Conservation (phyloP, 1,140 invertebrate genomes). For the Pteromalus puparum region DNA sequence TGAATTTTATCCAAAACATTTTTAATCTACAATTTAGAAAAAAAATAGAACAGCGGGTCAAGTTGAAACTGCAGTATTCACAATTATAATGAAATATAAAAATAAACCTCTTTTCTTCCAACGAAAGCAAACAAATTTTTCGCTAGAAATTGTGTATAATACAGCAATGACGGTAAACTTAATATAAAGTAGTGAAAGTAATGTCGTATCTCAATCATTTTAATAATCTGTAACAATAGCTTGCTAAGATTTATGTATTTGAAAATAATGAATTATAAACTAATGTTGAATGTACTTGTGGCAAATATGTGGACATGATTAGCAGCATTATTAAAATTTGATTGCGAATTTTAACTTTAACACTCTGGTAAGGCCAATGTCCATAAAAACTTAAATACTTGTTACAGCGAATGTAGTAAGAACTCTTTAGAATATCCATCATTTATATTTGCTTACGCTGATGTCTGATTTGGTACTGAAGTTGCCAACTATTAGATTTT, state of each 20-base stretch:
- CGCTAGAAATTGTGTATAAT: background rate
- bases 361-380: slow-evolving; percentile 18
- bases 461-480: background rate
- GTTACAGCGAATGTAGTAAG: slow-evolving; percentile 12
- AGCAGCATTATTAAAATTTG: background rate
- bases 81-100: background rate
- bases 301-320: background rate
- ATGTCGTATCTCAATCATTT: background rate
- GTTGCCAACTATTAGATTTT: background rate
- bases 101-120: slow-evolving; percentile 9
- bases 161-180: background rate
- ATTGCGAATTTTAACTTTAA: background rate
- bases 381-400: slow-evolving; percentile 35
- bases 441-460: background rate
- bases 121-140: slow-evolving; percentile 2
- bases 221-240: background rate
- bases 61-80: background rate
- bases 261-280: background rate
- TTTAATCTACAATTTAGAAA: slow-evolving; percentile 1
- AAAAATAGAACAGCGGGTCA: background rate
- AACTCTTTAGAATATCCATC: slow-evolving; percentile 22
- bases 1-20: slow-evolving; percentile 31
- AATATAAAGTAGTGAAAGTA: background rate
- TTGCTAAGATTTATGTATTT: background rate
- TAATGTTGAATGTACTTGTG: background rate